phyloP scores from a whole-genome alignment of 2,797 vertebrate genomes.

The Lithobates sylvaticus region DNA sequence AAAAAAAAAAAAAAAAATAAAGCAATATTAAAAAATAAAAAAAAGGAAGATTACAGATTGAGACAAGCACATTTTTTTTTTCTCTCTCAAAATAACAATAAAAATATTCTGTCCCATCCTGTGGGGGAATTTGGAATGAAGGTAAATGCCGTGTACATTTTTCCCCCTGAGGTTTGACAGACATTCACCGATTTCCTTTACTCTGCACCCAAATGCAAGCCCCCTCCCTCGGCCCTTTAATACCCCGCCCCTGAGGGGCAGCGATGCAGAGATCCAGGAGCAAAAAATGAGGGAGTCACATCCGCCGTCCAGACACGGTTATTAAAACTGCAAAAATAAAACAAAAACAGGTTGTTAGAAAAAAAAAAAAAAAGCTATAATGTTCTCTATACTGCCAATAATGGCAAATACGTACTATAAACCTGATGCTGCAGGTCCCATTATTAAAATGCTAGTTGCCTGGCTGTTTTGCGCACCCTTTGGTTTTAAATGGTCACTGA shows the following conservation, averaged over 20 bases:
- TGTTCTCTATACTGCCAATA: neutral
- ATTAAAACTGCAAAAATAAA: conserved; percentile 74
- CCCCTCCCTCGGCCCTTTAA: conserved; percentile 61
- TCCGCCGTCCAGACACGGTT: conserved; percentile 66
- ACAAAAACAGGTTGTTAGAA: conserved; percentile 5
- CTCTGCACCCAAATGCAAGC: conserved; percentile 67
- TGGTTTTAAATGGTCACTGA: no score
- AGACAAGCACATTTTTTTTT: conserved; percentile 71
- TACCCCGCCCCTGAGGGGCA: conserved; percentile 58
- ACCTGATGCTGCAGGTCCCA: no score
- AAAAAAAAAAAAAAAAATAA: conserved; percentile 55
- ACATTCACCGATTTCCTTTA: conserved; percentile 64
- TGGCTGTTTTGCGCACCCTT: no score
- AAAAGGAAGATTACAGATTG: conserved; percentile 66
- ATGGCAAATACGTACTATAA: no score
- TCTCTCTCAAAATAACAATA: conserved; percentile 69
- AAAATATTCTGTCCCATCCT: conserved; percentile 70
- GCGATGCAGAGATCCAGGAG: conserved; percentile 66
- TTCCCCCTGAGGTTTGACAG: conserved; percentile 66
- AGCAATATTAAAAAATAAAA: conserved; percentile 48
- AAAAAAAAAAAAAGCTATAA: neutral
- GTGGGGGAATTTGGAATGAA: conserved; percentile 66
- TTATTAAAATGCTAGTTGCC: no score
- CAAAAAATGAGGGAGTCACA: conserved; percentile 67
- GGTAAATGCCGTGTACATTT: conserved; percentile 61